Percentiles rank a stretch among this genome's conserved stretches.
Evolutionary conservation across 2,113 vertebrate genomes (phyloP).

Genomic region (Machaerirhynchus nigripectus): DNA sequence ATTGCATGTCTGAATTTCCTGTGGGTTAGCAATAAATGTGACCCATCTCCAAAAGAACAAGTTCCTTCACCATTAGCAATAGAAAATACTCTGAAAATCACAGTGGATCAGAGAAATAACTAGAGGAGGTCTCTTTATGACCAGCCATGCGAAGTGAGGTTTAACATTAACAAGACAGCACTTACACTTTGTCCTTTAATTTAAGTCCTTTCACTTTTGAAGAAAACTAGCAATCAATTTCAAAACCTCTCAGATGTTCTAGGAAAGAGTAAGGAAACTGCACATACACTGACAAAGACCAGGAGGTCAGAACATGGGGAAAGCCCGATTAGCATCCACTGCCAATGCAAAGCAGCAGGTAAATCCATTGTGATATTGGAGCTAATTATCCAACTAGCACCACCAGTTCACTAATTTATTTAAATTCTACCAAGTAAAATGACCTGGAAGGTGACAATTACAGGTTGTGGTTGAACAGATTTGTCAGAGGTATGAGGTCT

Average conservation of each 20-base stretch:
- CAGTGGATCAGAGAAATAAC: not conserved
- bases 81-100: not conserved
- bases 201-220: not conserved
- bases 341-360: not conserved
- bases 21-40: not conserved
- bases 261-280: not conserved
- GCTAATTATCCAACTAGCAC: not conserved
- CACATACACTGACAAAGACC: not conserved
- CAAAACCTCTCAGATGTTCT: not conserved
- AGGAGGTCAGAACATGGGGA: not conserved
- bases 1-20: not conserved
- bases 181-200: not conserved
- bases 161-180: not conserved
- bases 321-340: not conserved
- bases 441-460: not conserved
- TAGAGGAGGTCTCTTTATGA: not conserved
- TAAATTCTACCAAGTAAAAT: not conserved
- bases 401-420: not conserved
- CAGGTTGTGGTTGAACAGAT: not conserved
- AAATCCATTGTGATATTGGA: not conserved
- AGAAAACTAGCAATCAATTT: not conserved
- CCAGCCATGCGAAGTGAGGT: not conserved
- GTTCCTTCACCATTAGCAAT: not conserved
- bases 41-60: not conserved
- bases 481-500: not conserved